A percentile compares a stretch with the other conserved stretches of the same genome.
These are phyloP conservation scores for Sycophila sp. DNA, from an alignment of 1,140 invertebrate species.

Conservation along the genomic window DNA sequence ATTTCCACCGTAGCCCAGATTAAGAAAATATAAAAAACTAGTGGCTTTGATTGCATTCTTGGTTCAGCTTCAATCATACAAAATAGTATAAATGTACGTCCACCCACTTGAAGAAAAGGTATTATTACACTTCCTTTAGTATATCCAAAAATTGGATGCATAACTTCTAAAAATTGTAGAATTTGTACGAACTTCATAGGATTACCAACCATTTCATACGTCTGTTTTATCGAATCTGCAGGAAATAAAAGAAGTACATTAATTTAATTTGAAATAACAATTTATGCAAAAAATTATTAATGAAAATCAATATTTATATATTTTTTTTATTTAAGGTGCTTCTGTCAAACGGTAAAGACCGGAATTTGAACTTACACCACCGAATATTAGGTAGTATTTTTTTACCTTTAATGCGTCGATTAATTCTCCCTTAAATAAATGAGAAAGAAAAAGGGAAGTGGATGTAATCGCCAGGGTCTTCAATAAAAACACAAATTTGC, in stretches of 20 bases:
- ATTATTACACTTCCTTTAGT: slow-evolving; percentile 77
- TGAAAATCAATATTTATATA: no score
- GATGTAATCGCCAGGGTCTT: no score
- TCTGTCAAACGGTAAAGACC: no score
- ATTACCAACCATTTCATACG: slow-evolving; percentile 80
- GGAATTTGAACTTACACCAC: no score
- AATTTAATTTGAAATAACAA: not conserved
- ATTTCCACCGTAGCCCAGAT: slow-evolving; percentile 86
- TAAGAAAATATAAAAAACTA: slow-evolving; percentile 87
- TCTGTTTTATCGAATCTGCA: slow-evolving; percentile 75
- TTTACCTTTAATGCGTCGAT: no score
- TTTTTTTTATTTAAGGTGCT: no score
- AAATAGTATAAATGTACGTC: slow-evolving; percentile 84
- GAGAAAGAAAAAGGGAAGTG: no score
- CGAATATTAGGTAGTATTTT: no score
- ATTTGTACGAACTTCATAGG: slow-evolving; percentile 86
- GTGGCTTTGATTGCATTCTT: slow-evolving; percentile 86
- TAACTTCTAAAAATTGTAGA: slow-evolving; percentile 86
- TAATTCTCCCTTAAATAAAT: no score
- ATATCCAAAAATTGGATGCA: slow-evolving; percentile 90
- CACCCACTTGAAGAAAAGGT: slow-evolving; percentile 78
- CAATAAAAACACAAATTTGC: no score
- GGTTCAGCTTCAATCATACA: slow-evolving; percentile 85
- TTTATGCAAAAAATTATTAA: no score
- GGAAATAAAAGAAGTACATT: slow-evolving; percentile 39